Conservation (phyloP, 2,888 invertebrate species). For the Lepidocyrtinus sp. region DNA sequence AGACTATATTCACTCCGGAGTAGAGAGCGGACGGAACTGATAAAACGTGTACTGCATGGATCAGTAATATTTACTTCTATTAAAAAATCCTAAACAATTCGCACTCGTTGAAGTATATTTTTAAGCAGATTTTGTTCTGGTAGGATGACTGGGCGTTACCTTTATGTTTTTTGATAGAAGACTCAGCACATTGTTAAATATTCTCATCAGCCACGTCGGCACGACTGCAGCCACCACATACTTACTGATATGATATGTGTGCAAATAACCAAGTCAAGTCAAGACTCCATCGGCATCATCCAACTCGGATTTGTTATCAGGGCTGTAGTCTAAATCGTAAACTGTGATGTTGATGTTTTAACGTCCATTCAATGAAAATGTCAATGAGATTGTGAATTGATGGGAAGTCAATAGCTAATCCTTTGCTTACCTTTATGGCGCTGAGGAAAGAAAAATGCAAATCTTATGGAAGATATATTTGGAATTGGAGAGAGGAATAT, state of each 20-base stretch:
- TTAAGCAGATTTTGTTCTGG: background rate
- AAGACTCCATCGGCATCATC: no score
- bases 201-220: slow-evolving; percentile 4
- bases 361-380: background rate
- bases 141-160: slow-evolving; percentile 22
- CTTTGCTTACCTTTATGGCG: slow-evolving; percentile 17
- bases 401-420: slow-evolving; percentile 1
- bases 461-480: background rate
- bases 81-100: no score
- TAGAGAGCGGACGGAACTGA: background rate
- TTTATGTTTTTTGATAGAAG: background rate
- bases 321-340: background rate
- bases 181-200: slow-evolving; percentile 19
- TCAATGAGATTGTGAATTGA: background rate
- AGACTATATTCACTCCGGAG: background rate
- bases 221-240: background rate
- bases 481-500: no score
- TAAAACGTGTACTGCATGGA: background rate
- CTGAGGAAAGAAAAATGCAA: no score
- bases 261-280: slow-evolving; percentile 4
- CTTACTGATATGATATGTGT: background rate
- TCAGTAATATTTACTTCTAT: no score
- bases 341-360: background rate
- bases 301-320: background rate
- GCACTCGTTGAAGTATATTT: background rate